A percentile compares a stretch with the other conserved stretches of the same genome.
Conservation (phyloP, 2,888 invertebrate species). For the Nematopogon swammerdamellus region DNA sequence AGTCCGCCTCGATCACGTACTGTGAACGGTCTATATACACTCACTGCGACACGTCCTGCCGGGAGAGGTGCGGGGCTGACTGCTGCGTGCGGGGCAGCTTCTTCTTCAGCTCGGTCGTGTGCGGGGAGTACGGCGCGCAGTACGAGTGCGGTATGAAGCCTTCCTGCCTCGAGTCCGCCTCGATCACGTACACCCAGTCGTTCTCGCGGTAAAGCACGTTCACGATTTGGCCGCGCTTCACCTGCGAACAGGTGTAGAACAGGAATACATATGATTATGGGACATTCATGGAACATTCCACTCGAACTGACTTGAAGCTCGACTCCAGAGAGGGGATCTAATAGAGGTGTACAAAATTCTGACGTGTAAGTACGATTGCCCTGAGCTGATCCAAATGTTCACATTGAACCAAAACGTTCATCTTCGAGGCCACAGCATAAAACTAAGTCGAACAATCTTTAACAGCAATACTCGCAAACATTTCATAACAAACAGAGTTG, state of each 20-base stretch:
- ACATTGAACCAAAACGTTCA: too few species aligned
- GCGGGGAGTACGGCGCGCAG: slow-evolving; percentile 79
- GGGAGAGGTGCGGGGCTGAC: slow-evolving; percentile 53
- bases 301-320: too few species aligned
- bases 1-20: slow-evolving; percentile 89
- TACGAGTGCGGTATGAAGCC: slow-evolving; percentile 95
- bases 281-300: too few species aligned
- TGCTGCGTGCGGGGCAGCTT: slow-evolving; percentile 68
- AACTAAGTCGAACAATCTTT: too few species aligned
- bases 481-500: too few species aligned
- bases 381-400: too few species aligned
- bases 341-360: too few species aligned
- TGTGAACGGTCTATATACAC: too few species aligned
- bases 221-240: slow-evolving; percentile 88
- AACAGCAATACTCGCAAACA: too few species aligned
- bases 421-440: too few species aligned
- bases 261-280: neutral
- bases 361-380: too few species aligned
- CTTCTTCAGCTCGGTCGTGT: slow-evolving; percentile 82
- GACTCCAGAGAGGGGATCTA: too few species aligned
- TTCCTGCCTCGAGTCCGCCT: slow-evolving; percentile 83
- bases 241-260: slow-evolving; percentile 37
- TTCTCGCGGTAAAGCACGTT: slow-evolving; percentile 93
- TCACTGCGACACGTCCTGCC: slow-evolving; percentile 59
- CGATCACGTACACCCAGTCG: slow-evolving; percentile 96